phyloP scores from a whole-genome alignment of 1,140 invertebrate species.

The Cryptotermes secundus region DNA sequence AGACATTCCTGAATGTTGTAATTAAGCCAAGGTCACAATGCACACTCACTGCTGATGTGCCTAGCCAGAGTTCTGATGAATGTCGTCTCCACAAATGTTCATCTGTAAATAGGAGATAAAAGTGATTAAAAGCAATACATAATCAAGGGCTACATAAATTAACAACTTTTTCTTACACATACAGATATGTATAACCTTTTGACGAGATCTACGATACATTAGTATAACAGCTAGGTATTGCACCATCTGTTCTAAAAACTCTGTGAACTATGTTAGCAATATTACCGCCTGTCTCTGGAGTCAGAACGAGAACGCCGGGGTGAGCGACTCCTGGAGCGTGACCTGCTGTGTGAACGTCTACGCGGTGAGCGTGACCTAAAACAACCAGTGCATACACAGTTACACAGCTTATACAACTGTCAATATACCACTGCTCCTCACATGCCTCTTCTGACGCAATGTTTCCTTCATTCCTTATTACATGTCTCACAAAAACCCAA shows the following conservation, averaged over 20 bases:
- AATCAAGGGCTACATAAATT: not conserved
- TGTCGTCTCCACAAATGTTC: not conserved
- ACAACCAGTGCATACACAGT: conserved; percentile 44
- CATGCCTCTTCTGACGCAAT: conserved; percentile 23
- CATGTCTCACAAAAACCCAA: conserved; percentile 32
- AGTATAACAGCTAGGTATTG: not conserved
- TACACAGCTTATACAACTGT: conserved; percentile 38
- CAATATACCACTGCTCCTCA: conserved; percentile 15
- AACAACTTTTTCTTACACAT: not conserved
- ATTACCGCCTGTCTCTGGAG: conserved; percentile 52
- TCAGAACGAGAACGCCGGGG: conserved; percentile 52
- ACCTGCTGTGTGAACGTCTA: conserved; percentile 48
- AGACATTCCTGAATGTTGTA: not conserved
- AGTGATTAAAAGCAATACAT: not conserved
- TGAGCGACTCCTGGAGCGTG: conserved; percentile 47
- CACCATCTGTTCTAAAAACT: not conserved
- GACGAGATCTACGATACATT: not conserved
- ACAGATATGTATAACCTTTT: not conserved
- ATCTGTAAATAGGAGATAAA: not conserved
- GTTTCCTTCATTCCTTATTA: not conserved
- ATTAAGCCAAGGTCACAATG: not conserved
- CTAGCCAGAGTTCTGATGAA: not conserved
- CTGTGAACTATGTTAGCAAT: not conserved
- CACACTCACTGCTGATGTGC: not conserved
- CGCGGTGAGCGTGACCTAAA: conserved; percentile 51